Conservation (phyloP, 2,113 vertebrate species). For the Urocolius indicus region DNA sequence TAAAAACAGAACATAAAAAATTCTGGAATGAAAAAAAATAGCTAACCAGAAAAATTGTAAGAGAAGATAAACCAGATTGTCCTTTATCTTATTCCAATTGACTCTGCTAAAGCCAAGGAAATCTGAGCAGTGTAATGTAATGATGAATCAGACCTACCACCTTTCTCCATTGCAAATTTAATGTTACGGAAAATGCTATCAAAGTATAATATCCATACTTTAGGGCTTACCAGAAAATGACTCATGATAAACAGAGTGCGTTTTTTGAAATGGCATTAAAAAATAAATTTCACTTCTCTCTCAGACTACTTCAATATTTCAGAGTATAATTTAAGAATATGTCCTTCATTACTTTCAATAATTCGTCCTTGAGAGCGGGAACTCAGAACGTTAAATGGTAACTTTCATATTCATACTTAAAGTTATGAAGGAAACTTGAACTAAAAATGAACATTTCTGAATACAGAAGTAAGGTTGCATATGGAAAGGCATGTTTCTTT, state of each 20-base stretch:
- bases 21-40: background rate
- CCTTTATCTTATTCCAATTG: constrained; percentile 22
- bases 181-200: constrained; percentile 69
- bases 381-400: constrained; percentile 49
- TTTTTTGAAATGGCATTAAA: constrained; percentile 54
- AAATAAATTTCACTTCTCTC: constrained; percentile 62
- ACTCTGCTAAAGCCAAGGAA: constrained; percentile 3
- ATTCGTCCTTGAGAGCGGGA: constrained; percentile 25
- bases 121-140: constrained; percentile 17
- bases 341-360: constrained; percentile 44
- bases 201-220: constrained; percentile 63
- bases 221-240: constrained; percentile 65
- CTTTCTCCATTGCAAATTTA: constrained; percentile 62
- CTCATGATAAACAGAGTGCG: constrained; percentile 64
- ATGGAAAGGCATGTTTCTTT: background rate
- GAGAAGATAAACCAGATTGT: background rate
- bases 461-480: background rate
- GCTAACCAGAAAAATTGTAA: background rate
- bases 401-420: constrained; percentile 33
- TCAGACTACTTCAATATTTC: constrained; percentile 56
- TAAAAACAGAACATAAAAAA: background rate
- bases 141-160: constrained; percentile 51
- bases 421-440: constrained; percentile 22
- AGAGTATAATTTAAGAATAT: constrained; percentile 55
- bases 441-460: constrained; percentile 31